A percentile compares a stretch with the other conserved stretches of the same genome.
Conservation (phyloP, 2,797 vertebrate species). For the Semaprochilodus insignis region DNA sequence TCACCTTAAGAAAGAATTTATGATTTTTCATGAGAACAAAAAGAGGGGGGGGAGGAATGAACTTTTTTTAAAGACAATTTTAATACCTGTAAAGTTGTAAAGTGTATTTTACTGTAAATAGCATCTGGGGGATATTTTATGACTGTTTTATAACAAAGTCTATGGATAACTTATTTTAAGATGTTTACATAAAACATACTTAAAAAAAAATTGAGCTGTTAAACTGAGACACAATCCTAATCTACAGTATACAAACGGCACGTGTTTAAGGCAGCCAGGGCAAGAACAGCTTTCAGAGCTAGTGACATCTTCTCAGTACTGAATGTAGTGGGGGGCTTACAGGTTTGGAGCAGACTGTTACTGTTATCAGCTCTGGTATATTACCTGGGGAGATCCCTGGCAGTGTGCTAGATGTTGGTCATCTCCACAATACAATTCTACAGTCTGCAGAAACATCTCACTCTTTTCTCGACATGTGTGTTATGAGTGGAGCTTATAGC, state of each 20-base stretch:
- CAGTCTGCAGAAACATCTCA: slow-evolving; percentile 18
- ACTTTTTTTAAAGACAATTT: slow-evolving; percentile 68
- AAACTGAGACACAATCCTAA: slow-evolving; percentile 63
- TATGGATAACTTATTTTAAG: slow-evolving; percentile 72
- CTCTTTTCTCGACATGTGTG: neutral
- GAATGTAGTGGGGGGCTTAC: neutral
- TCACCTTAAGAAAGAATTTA: slow-evolving; percentile 58
- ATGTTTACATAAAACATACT: slow-evolving; percentile 62
- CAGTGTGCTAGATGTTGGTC: slow-evolving; percentile 13
- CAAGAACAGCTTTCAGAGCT: slow-evolving; percentile 67
- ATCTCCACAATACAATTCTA: slow-evolving; percentile 23
- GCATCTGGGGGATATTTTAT: slow-evolving; percentile 75
- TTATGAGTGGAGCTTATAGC: neutral
- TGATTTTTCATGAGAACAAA: slow-evolving; percentile 47
- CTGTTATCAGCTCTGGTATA: slow-evolving; percentile 1
- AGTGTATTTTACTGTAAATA: slow-evolving; percentile 85
- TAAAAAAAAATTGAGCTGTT: slow-evolving; percentile 57
- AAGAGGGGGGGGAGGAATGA: slow-evolving; percentile 16
- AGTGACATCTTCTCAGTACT: slow-evolving; percentile 29
- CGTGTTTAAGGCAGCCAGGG: slow-evolving; percentile 50
- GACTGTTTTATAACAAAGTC: slow-evolving; percentile 78
- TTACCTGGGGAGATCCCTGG: neutral
- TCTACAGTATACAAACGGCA: slow-evolving; percentile 57
- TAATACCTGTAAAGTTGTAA: slow-evolving; percentile 81
- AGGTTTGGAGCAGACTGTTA: slow-evolving; percentile 27